These are phyloP conservation scores for Semotilus atromaculatus DNA, from an alignment of 2,797 vertebrate genomes.

Conservation along the genomic window DNA sequence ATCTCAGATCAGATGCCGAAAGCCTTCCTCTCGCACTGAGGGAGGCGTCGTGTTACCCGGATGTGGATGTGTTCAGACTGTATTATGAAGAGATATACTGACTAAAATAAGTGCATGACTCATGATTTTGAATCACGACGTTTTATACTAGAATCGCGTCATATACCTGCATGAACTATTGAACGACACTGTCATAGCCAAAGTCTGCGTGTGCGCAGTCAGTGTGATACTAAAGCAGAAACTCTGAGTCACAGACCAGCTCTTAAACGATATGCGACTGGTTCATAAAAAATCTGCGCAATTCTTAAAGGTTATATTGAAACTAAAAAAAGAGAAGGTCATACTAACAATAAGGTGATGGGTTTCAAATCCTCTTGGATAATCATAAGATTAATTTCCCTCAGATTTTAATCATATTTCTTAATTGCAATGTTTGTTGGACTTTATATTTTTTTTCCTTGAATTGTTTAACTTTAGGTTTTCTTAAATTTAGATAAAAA, in stretches of 20 bases:
- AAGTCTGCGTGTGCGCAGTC: neutral
- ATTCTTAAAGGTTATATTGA: no score
- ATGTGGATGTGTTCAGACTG: slow-evolving; percentile 49
- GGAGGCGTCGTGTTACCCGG: slow-evolving; percentile 43
- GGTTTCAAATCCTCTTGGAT: neutral
- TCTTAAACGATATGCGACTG: neutral
- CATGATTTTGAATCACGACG: slow-evolving; percentile 50
- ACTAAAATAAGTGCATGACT: slow-evolving; percentile 44
- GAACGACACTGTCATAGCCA: neutral
- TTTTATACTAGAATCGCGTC: slow-evolving; percentile 30
- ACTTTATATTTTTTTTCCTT: neutral
- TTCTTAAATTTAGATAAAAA: neutral
- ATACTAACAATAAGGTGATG: neutral
- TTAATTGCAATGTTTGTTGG: neutral
- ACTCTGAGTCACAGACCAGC: slow-evolving; percentile 6
- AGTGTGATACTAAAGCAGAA: neutral
- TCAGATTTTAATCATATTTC: neutral
- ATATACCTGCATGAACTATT: slow-evolving; percentile 21
- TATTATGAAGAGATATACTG: slow-evolving; percentile 18
- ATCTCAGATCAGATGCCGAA: slow-evolving; percentile 48
- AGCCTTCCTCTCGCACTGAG: slow-evolving; percentile 14
- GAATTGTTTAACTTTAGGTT: neutral
- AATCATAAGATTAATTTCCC: no score
- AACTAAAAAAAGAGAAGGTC: no score
- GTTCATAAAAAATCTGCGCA: neutral